Conservation (phyloP, 1,140 invertebrate genomes). For the Acyrthosiphon pisum region DNA sequence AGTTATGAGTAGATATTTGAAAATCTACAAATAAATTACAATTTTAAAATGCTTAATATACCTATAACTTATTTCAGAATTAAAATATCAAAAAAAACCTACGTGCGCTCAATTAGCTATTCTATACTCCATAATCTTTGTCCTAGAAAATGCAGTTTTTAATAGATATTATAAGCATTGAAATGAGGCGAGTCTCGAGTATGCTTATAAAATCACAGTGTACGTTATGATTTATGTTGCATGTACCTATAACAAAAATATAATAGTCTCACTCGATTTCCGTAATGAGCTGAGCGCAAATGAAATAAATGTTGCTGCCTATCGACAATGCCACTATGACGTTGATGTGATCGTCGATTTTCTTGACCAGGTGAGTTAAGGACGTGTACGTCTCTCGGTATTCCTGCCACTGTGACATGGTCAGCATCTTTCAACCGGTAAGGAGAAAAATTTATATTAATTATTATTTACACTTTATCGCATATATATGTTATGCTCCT, state of each 20-base stretch:
- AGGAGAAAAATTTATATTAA: not conserved
- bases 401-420: slow-evolving; percentile 60
- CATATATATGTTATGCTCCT: not conserved
- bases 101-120: no score
- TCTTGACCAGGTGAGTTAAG: slow-evolving; percentile 60
- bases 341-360: slow-evolving; percentile 61
- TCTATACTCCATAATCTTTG: no score
- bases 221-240: not conserved
- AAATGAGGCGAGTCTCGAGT: not conserved
- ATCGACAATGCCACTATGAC: slow-evolving; percentile 61
- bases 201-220: not conserved
- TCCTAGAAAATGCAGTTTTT: no score
- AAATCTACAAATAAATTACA: no score
- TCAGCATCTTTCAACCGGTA: slow-evolving; percentile 57
- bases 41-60: no score
- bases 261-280: slow-evolving; percentile 60
- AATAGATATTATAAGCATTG: not conserved
- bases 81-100: no score
- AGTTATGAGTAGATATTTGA: no score
- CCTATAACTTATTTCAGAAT: no score
- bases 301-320: slow-evolving; percentile 61
- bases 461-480: not conserved
- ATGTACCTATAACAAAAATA: not conserved
- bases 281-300: slow-evolving; percentile 61
- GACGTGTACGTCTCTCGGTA: slow-evolving; percentile 60